Base-by-base conservation (phyloP, 1,140 invertebrate species). In the Scaptomyza pallida region DNA sequence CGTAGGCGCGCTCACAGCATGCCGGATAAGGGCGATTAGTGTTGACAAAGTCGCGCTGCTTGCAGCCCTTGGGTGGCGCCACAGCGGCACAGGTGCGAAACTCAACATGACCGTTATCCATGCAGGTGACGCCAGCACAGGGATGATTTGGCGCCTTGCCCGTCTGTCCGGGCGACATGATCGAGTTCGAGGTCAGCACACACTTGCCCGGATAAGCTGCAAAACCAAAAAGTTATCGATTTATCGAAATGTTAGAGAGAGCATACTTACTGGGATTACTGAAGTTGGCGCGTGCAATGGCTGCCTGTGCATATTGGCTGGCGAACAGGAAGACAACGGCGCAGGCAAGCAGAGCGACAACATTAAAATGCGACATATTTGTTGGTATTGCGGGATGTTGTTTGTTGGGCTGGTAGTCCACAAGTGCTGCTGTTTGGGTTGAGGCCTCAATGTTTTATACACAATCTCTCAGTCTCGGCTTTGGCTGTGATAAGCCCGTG, bases 11-110 rank as follows among this genome's bases (percentile, higher is more conserved):
- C 50, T 90, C 89, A 50, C 89, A 90, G 68, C 89, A 90, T 0
- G 44, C 73, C 1, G 89, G 89, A 51, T 41, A 90, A n/a, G 13
- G 1, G 23, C 89, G 85, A 19, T 90, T 88, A n/a, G 37, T 65
- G 72, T 90, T 75, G 17, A 88, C 89, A 56, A 90, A 90, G 47
- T 90, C 89, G 15, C 89, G 89, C 57, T 47, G 65, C 74, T 89
- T 90, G 74, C 89, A 90, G n/a, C 89, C 89, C 63, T 73, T 88
- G 2, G 78, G 89, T 16, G 78, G 81, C 5, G 89, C 72, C 12
- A 75, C 68, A 1, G 89, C 74, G 2, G 10, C 1, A 37, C 89
- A 90, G 17, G 89, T 90, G 9, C 48, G 68, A 45, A 83, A 76
- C 40, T 79, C 77, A 2, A 73, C 89, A n/a, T 33, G 16, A 3